Percentiles rank a stretch among this genome's conserved stretches.
Conservation (phyloP, 2,888 invertebrate species). For the Drosophila neonasuta region DNA sequence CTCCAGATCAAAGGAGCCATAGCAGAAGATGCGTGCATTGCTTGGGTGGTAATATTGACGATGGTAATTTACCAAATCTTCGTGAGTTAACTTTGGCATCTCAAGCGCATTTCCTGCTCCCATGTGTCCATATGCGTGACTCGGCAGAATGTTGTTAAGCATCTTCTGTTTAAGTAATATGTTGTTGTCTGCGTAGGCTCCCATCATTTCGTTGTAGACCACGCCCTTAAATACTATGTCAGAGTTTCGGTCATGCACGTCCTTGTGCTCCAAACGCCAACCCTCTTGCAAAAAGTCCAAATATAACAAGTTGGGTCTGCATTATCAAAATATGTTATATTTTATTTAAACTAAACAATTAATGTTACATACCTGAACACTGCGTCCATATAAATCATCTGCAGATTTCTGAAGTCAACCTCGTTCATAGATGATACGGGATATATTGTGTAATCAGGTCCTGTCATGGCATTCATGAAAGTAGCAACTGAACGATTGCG, state of each 20-base stretch:
- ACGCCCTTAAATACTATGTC: slow-evolving; percentile 94
- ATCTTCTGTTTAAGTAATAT: slow-evolving; percentile 90
- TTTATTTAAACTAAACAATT: neutral
- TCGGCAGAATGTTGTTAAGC: slow-evolving; percentile 87
- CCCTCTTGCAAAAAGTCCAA: slow-evolving; percentile 97
- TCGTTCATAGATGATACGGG: slow-evolving; percentile 96
- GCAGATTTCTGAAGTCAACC: slow-evolving; percentile 91
- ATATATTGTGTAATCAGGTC: slow-evolving; percentile 94
- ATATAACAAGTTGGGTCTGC: slow-evolving; percentile 88
- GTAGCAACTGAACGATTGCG: slow-evolving; percentile 94
- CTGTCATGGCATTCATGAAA: slow-evolving; percentile 98
- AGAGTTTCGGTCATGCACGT: slow-evolving; percentile 88
- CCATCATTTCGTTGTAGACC: slow-evolving; percentile 99
- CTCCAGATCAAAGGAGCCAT: slow-evolving; percentile 93
- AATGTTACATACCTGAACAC: slow-evolving; percentile 85
- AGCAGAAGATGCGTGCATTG: slow-evolving; percentile 94
- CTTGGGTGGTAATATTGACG: slow-evolving; percentile 94
- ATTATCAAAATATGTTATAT: slow-evolving; percentile 5
- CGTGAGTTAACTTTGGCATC: slow-evolving; percentile 92
- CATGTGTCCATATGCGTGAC: slow-evolving; percentile 93
- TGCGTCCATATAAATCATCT: slow-evolving; percentile 95
- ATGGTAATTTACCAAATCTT: slow-evolving; percentile 92
- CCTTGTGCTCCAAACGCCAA: slow-evolving; percentile 93
- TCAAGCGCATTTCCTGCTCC: slow-evolving; percentile 94
- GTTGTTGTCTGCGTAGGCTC: slow-evolving; percentile 94